phyloP scores from a whole-genome alignment of 1,140 invertebrate genomes.

The Elysia chlorotica region DNA sequence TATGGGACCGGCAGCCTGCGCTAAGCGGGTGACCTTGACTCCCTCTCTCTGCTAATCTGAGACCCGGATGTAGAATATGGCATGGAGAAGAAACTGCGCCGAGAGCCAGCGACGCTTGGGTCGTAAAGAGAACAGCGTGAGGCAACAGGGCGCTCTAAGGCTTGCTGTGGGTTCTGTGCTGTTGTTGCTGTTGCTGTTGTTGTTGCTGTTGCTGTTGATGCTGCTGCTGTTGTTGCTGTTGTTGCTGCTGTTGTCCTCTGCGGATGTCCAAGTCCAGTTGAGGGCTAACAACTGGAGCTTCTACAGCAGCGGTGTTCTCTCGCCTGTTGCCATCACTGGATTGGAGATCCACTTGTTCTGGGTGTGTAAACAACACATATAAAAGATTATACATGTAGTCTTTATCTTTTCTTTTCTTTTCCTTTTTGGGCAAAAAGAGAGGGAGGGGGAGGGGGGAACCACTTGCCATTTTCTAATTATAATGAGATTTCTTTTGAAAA shows the following conservation, averaged over 20 bases:
- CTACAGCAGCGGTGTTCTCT: background rate
- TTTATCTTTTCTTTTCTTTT: no score
- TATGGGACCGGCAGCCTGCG: no score
- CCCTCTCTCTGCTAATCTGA: no score
- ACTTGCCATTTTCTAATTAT: no score
- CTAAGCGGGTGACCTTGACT: background rate
- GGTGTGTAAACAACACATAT: no score
- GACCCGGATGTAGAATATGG: no score
- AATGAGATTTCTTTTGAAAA: no score
- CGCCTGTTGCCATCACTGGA: no score
- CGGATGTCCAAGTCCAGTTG: no score
- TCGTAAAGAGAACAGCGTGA: background rate
- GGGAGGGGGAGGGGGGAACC: background rate
- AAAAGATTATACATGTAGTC: no score
- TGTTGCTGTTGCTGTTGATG: background rate
- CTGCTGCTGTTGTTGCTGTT: background rate
- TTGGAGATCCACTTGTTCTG: no score
- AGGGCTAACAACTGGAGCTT: no score
- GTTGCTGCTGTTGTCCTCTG: background rate
- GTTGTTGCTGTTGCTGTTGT: background rate
- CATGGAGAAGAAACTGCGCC: slow-evolving; percentile 10
- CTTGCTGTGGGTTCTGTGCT: background rate
- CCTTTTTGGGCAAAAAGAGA: background rate
- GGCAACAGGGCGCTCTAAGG: background rate
- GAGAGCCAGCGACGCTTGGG: background rate